Base-by-base conservation (phyloP, 64 coral and sea anemone genomes). In the Hydrozoanthus tunicans region DNA sequence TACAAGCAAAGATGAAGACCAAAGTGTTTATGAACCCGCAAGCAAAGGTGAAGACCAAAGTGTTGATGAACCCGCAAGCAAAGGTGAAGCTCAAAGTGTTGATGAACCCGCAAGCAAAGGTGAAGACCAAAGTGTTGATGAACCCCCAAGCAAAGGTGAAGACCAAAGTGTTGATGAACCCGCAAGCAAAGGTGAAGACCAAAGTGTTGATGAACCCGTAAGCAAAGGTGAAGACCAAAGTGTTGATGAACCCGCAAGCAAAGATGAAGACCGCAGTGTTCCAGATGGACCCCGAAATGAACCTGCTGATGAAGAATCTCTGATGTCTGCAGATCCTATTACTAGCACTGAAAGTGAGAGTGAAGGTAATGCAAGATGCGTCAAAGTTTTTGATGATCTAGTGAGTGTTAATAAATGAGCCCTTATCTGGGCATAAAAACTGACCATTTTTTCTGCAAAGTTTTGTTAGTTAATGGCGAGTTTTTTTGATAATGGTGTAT, bases 341-440 rank as follows among this genome's bases (percentile, higher is more conserved):
- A 88, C 84, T 6, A 88, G 84, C n/a, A 75, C 84, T 26, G 84
- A 74, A 43, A 57, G 55, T 14, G 84, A 88, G 17, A 9, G 68
- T 12, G 84, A 88, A 59, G 84, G 84, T 88, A 32, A 75, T 64
- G 32, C 32, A 43, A 43, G 32, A 43, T 43, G 32, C 32, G 2
- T 43, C 32, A 43, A 43, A 43, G 32, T 43, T 43, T 43, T 43
- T 20, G 20, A 20, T 43, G 32, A 43, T 0, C 32, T 43, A 43
- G 32, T 43, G 32, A 43, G 32, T 43, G 32, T 43, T 43, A 43
- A 43, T 43, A 43, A 43, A 43, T 43, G 32, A 43, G 32, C 32
- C 32, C 32, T 43, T 43, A 43, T 43, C 32, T 43, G 32, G 32
- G 32, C 32, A 43, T 43, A 2, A 43, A 43, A 43, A 43, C 32